Conservation (phyloP, 1,140 invertebrate genomes). For the Leptestheria dahalacensis region DNA sequence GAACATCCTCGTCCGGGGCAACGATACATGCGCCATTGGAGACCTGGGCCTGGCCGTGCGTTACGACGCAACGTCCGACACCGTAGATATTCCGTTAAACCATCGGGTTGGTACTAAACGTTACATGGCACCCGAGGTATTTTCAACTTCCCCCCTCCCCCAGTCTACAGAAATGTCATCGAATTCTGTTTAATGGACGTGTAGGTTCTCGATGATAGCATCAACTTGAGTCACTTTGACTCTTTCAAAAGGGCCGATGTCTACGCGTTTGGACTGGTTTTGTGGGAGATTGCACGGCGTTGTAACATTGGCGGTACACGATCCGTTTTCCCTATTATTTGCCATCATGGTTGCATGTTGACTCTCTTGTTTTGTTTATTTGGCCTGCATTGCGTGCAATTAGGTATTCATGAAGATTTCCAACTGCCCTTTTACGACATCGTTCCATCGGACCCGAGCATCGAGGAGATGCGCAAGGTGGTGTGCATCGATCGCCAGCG, state of each 20-base stretch:
- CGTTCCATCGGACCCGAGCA: slow-evolving; percentile 78
- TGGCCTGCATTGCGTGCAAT: too few species aligned
- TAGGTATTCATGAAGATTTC: slow-evolving; percentile 68
- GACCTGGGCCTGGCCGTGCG: slow-evolving; percentile 83
- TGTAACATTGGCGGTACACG: slow-evolving; percentile 50
- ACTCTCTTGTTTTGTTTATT: too few species aligned
- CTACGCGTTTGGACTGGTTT: slow-evolving; percentile 82
- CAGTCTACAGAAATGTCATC: too few species aligned
- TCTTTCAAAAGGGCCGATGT: slow-evolving; percentile 91
- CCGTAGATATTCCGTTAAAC: slow-evolving; percentile 82
- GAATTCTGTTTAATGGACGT: slow-evolving; percentile 19
- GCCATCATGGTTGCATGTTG: too few species aligned
- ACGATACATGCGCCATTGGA: slow-evolving; percentile 85
- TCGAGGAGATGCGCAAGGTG: slow-evolving; percentile 86
- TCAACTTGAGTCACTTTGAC: slow-evolving; percentile 83
- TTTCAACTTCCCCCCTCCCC: too few species aligned
- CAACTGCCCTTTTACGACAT: slow-evolving; percentile 86
- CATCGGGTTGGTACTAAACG: slow-evolving; percentile 87
- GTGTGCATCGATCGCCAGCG: slow-evolving; percentile 69
- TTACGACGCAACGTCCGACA: slow-evolving; percentile 70
- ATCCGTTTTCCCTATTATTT: not conserved
- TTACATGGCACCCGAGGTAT: slow-evolving; percentile 87
- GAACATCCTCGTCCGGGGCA: slow-evolving; percentile 88
- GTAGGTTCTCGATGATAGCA: slow-evolving; percentile 70
- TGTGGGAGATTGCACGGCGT: slow-evolving; percentile 82